Evolutionary conservation across 2,888 invertebrate species (phyloP), one percentile per base, ranked within the genome.

Genomic region (Alloscopus bannaensis): DNA sequence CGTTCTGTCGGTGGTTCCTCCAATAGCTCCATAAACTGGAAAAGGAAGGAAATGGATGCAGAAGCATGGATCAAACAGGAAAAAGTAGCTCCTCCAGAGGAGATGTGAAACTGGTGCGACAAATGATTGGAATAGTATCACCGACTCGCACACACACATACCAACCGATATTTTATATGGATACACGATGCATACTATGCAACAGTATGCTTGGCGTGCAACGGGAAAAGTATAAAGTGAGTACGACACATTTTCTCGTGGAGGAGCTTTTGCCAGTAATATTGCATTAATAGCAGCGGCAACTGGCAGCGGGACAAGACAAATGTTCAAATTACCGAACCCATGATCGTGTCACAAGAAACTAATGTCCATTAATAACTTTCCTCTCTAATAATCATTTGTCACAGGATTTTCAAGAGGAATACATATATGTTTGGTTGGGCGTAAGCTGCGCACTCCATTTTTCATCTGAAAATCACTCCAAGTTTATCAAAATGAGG

Each of bases 331-430:
- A 81, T 78, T 75, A 81, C 73, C 72, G 24, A 78, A 64, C 45
- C 57, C 72, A 69, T 72, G 78, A 78, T 81, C 78, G 75, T 81
- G 78, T 78, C 81, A 81, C 69, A 64, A 78, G 77, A 72, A 78
- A 78, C 77, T 81, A 81, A 81, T 81, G 77, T 75, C 68, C 78
- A 73, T 81, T 78, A 81, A 81, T 81, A 78, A 81, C 78, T 78
- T 73, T 69, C 59, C 70, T 68, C 64, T 62, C 68, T 73, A 78
- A 77, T 77, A 78, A 81, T 81, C 66, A 81, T 78, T 81, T 81
- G 64, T 81, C 81, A 81, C 42, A 31, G 65, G 31, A 52, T 52
- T 64, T 64, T 8, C 22, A 45, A 70, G 45, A 52, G 62, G 40
- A 62, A 47, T 47, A 16, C 3, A 28, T 60, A 60, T 42, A 47